Percentiles rank a stretch among this genome's conserved stretches.
Conservation (phyloP, 2,797 vertebrate genomes). For the Furcifer pardalis region DNA sequence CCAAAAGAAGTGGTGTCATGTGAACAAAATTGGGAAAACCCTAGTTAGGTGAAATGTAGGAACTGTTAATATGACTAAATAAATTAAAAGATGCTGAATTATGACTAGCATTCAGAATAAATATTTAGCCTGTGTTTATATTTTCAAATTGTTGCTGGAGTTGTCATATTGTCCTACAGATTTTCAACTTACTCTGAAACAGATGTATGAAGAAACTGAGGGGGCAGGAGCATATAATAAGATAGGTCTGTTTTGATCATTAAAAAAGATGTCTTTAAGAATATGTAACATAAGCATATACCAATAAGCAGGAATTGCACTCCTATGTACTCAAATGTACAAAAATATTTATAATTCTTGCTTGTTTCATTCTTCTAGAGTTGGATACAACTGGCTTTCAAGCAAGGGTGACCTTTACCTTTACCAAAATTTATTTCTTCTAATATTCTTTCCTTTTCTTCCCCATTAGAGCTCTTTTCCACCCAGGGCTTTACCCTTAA, state of each 20-base stretch:
- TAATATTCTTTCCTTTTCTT: too few relatives aligned
- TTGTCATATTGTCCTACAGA: neutral
- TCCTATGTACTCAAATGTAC: neutral
- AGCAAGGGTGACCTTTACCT: too few relatives aligned
- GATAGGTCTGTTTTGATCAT: too few relatives aligned
- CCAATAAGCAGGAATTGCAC: neutral
- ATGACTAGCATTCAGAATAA: neutral
- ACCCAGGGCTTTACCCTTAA: too few relatives aligned
- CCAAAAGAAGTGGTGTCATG: neutral
- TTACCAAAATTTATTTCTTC: too few relatives aligned
- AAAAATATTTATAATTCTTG: neutral
- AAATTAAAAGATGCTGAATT: constrained; percentile 1
- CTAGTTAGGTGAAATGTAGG: neutral
- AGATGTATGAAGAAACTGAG: neutral
- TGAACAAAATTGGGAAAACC: neutral
- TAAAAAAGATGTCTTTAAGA: too few relatives aligned
- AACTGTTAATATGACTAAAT: neutral
- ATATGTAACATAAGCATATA: too few relatives aligned
- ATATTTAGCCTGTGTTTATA: neutral
- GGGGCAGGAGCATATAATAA: too few relatives aligned
- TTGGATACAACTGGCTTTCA: too few relatives aligned
- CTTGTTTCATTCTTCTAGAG: neutral
- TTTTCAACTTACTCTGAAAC: neutral
- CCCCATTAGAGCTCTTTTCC: too few relatives aligned
- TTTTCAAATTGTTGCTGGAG: neutral